These are phyloP conservation scores for Poicephalus gulielmi DNA, from an alignment of 2,113 vertebrate species.

Conservation along the genomic window DNA sequence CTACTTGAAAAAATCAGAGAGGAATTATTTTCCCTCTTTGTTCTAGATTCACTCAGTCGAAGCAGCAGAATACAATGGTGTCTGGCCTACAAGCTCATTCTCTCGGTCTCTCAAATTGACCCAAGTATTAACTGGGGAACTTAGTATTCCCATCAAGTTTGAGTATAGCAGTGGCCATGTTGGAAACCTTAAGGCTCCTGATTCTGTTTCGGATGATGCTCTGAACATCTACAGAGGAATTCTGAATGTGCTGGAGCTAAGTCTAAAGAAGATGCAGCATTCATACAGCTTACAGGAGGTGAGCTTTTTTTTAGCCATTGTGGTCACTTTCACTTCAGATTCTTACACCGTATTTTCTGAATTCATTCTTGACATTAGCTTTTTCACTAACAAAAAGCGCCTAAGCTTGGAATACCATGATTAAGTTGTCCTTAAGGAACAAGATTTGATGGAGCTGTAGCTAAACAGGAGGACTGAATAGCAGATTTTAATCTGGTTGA, in stretches of 20 bases:
- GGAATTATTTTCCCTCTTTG: background rate
- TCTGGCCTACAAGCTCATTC: conserved; percentile 48
- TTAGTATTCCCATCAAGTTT: conserved; percentile 59
- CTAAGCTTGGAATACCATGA: background rate
- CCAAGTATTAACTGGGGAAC: conserved; percentile 19
- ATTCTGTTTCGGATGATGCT: conserved; percentile 9
- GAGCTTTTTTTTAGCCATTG: background rate
- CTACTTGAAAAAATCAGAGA: background rate
- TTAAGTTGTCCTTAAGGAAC: background rate
- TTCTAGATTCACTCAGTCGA: conserved; percentile 38
- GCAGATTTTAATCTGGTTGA: background rate
- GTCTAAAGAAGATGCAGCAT: conserved; percentile 56
- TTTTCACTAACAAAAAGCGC: background rate
- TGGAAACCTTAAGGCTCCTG: conserved; percentile 38
- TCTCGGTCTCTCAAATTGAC: conserved; percentile 51
- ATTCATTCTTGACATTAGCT: background rate
- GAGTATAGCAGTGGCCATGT: conserved; percentile 61
- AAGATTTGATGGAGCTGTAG: background rate
- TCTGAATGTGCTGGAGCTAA: conserved; percentile 54
- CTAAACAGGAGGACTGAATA: background rate
- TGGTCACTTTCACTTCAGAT: background rate
- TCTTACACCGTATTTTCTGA: background rate
- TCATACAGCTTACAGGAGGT: conserved; percentile 72
- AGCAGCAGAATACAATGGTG: conserved; percentile 63
- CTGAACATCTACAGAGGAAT: conserved; percentile 67